Evolutionary conservation across 2,888 invertebrate species (phyloP).

Genomic region (Eupithecia subumbrata): DNA sequence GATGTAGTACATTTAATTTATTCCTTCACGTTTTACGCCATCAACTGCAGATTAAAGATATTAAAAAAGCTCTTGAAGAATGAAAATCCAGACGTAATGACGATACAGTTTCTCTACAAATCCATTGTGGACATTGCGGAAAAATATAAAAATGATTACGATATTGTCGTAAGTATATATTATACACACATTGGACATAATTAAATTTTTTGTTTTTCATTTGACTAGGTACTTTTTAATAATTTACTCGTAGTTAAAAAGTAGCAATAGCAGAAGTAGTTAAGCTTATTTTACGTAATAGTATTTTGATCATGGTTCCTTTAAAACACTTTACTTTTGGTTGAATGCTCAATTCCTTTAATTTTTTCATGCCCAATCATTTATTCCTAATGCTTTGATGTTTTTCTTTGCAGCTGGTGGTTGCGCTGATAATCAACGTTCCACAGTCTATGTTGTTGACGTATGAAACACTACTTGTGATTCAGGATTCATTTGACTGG

Average conservation of each 20-base stretch:
- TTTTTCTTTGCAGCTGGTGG: background rate
- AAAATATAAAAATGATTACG: background rate
- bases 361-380: too few species aligned
- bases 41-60: background rate
- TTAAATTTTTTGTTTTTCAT: too few species aligned
- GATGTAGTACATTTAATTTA: background rate
- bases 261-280: too few species aligned
- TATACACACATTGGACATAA: too few species aligned
- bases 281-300: too few species aligned
- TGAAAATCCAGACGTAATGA: background rate
- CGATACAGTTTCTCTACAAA: background rate
- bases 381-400: too few species aligned
- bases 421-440: background rate
- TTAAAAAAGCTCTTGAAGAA: background rate
- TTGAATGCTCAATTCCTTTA: too few species aligned
- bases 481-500: background rate
- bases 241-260: too few species aligned
- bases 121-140: constrained; percentile 2
- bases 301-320: too few species aligned
- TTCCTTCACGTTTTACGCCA: constrained; percentile 1
- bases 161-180: background rate
- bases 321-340: too few species aligned
- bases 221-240: too few species aligned
- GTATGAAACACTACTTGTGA: background rate
- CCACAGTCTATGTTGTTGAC: background rate